Percentiles rank a stretch among this genome's conserved stretches.
phyloP scores from a whole-genome alignment of 2,797 vertebrate species.

The Alexandromys oeconomus region DNA sequence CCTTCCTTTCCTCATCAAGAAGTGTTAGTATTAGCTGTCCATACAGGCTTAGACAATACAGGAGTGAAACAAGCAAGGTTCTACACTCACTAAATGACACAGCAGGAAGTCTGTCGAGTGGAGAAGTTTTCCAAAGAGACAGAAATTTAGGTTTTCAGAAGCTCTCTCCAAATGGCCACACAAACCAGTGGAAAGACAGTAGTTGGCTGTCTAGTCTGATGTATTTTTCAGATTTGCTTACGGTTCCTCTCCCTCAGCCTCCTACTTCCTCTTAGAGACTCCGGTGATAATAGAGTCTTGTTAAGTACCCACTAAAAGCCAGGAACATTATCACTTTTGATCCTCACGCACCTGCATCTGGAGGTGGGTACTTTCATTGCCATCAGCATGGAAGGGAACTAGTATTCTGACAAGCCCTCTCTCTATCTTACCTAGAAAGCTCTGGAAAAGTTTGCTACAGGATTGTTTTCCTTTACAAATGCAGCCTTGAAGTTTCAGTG shows the following conservation, averaged over 20 bases:
- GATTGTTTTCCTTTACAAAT: conserved; percentile 28
- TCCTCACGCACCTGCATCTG: not conserved
- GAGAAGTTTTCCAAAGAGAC: conserved; percentile 19
- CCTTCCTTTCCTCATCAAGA: conserved; percentile 17
- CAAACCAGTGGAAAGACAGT: not conserved
- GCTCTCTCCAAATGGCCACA: not conserved
- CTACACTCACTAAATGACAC: conserved; percentile 2
- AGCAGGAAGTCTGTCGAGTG: conserved; percentile 11
- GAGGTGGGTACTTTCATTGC: not conserved
- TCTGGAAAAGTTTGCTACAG: not conserved
- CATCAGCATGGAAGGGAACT: conserved; percentile 37
- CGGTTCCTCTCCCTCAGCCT: not conserved
- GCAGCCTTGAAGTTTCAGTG: conserved; percentile 33
- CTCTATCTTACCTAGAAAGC: conserved; percentile 5
- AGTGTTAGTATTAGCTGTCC: not conserved
- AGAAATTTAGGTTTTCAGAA: not conserved
- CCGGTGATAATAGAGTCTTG: conserved; percentile 25
- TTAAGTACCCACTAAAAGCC: not conserved
- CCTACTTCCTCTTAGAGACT: conserved; percentile 21
- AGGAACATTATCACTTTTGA: conserved; percentile 46
- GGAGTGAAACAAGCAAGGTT: conserved; percentile 30
- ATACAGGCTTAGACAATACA: not conserved
- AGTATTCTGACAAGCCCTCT: not conserved
- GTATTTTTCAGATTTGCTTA: conserved; percentile 50
- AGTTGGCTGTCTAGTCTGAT: conserved; percentile 8